Evolutionary conservation across 2,888 invertebrate species (phyloP), one percentile per base, ranked within the genome.

Genomic region (Uropetala carovei): DNA sequence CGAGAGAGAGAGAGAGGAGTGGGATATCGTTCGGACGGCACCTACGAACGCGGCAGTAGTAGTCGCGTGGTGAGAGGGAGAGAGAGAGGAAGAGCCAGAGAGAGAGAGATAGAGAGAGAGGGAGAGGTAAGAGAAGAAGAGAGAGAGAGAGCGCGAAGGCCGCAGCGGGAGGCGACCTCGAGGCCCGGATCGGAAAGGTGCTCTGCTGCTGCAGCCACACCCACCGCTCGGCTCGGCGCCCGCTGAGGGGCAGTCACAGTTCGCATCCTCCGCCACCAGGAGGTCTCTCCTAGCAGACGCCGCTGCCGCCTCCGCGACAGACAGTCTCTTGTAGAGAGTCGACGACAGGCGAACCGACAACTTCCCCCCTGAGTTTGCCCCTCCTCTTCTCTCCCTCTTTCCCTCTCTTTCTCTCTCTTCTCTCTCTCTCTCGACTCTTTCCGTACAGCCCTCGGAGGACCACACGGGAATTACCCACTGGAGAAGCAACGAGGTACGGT

Each of bases 151-250:
- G 64, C 43, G 89, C 89, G 89, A 89, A 89, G 89, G 89, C 89
- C 89, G 89, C 89, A 89, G 89, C 64, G 64, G 89, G 64, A 64
- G 89, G 89, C 89, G 89, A 89, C 89, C 89, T 89, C 89, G 89
- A 89, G 89, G 64, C 89, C 30, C 89, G 89, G 86, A 85, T 68
- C 68, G 68, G n/a, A 68, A 68, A 68, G 68, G 64, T 89, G 64
- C 89, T 89, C 64, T 60, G 22, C 60, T 22, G 22, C 85, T 60
- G 30, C 89, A 68, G 89, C 89, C 89, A 89, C 89, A 89, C 89
- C 89, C 89, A 60, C 89, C 43, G 43, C 89, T 64, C 89, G 43
- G 89, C 89, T 60, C 89, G 60, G 60, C 43, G 60, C 60, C 68
- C 64, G 13, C 27, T 22, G 60, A 30, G 43, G 64, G 30, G 43